Conservation (phyloP, 1,140 invertebrate genomes). For the Euglossa dilemma region DNA sequence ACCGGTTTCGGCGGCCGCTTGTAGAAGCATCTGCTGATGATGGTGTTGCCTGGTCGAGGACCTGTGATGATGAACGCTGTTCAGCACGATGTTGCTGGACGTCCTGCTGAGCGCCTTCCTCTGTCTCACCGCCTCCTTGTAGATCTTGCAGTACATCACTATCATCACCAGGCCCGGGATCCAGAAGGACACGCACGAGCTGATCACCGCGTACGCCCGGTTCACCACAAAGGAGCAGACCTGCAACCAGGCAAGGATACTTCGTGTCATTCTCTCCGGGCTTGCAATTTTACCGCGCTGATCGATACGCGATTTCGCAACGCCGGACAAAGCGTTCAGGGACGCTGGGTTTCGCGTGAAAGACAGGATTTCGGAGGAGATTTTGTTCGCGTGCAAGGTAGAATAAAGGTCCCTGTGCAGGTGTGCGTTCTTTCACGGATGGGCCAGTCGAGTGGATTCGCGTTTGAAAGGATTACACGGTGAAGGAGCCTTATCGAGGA, state of each 20-base stretch:
- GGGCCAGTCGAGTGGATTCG: too few species aligned
- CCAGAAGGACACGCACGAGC: slow-evolving; percentile 97
- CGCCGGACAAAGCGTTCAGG: not conserved
- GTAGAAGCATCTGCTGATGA: slow-evolving; percentile 77
- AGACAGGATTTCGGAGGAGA: too few species aligned
- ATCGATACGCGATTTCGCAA: slow-evolving; percentile 1
- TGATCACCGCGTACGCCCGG: slow-evolving; percentile 93
- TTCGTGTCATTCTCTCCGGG: not conserved
- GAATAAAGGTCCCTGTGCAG: too few species aligned
- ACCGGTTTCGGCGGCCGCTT: slow-evolving; percentile 79
- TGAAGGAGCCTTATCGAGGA: too few species aligned
- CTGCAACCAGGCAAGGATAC: slow-evolving; percentile 66
- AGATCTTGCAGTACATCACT: slow-evolving; percentile 95
- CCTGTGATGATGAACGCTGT: slow-evolving; percentile 91
- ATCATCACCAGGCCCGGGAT: slow-evolving; percentile 97
- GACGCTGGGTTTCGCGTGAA: not conserved
- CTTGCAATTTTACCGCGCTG: not conserved
- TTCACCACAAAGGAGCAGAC: slow-evolving; percentile 94
- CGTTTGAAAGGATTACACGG: too few species aligned
- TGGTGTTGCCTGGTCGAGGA: slow-evolving; percentile 84
- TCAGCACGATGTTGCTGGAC: slow-evolving; percentile 91
- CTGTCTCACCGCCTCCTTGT: slow-evolving; percentile 94
- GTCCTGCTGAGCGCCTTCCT: slow-evolving; percentile 91
- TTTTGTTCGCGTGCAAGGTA: too few species aligned
- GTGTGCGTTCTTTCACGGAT: too few species aligned